Conservation (phyloP, 2,888 invertebrate genomes). For the Saturnia pavonia region DNA sequence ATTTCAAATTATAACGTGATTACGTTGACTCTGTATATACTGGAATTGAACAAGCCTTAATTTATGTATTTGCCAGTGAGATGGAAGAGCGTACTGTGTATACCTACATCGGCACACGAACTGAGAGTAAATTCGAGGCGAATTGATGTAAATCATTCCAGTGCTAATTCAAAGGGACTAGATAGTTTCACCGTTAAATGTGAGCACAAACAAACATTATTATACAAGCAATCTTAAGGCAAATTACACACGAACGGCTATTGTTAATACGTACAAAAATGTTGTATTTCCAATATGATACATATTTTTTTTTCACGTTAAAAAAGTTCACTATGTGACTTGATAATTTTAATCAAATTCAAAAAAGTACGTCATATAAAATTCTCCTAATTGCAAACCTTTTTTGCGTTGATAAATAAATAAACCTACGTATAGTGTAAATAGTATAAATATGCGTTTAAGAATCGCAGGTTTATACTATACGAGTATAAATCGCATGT, state of each 20-base stretch:
- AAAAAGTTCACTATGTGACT: no score
- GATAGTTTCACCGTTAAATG: not conserved
- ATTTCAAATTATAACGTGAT: not conserved
- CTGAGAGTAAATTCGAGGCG: not conserved
- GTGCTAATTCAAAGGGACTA: not conserved
- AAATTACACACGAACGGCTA: not conserved
- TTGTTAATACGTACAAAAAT: no score
- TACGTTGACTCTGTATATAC: not conserved
- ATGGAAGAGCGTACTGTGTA: not conserved
- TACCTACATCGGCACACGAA: not conserved
- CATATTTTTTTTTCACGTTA: no score
- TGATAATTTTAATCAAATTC: no score
- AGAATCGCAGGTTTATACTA: no score
- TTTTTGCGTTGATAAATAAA: no score
- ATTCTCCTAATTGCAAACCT: no score
- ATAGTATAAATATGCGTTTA: not conserved
- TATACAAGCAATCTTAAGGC: not conserved
- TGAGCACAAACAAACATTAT: slow-evolving; percentile 6
- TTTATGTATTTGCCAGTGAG: not conserved
- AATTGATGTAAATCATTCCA: slow-evolving; percentile 3
- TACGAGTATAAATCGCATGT: not conserved
- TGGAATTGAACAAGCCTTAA: not conserved
- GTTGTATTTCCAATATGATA: no score
- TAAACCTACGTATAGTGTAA: no score
- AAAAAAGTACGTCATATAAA: no score